phyloP scores from a whole-genome alignment of 2,113 vertebrate species.

The Etheostoma cragini region DNA sequence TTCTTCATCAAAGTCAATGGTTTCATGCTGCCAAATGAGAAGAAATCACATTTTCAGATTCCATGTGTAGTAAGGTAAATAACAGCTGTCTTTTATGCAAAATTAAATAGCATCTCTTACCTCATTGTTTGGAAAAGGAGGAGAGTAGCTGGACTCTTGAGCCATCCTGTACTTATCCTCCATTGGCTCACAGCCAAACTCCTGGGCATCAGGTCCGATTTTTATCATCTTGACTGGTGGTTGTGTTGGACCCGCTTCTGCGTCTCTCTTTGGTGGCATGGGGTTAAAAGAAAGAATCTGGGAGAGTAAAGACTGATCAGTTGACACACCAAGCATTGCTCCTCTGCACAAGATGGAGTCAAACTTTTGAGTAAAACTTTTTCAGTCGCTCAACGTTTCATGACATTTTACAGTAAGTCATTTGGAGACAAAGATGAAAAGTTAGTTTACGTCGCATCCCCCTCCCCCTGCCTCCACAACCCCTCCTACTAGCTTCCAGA shows the following conservation, averaged over 20 bases:
- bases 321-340: not conserved
- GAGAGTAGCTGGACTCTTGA: constrained; percentile 63
- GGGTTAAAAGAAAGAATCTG: constrained; percentile 15
- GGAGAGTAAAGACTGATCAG: constrained; percentile 5
- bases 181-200: constrained; percentile 60
- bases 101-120: constrained; percentile 25
- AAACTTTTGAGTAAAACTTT: constrained; percentile 58
- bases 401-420: not conserved
- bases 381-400: not conserved
- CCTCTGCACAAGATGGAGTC: not conserved
- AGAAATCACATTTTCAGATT: not conserved
- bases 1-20: constrained; percentile 75
- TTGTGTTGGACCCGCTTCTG: constrained; percentile 34
- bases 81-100: not conserved
- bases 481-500: constrained; percentile 44
- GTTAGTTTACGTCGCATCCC: constrained; percentile 43
- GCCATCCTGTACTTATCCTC: constrained; percentile 68
- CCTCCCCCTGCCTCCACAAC: constrained; percentile 31
- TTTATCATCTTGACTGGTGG: constrained; percentile 75
- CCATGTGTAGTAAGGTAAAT: not conserved
- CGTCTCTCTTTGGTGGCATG: constrained; percentile 80
- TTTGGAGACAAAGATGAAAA: constrained; percentile 13
- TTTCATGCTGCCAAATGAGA: constrained; percentile 60
- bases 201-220: constrained; percentile 56
- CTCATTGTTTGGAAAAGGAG: constrained; percentile 62